Evolutionary conservation across 2,113 vertebrate genomes (phyloP), one percentile per base, ranked within the genome.

Genomic region (Hippolais icterina): DNA sequence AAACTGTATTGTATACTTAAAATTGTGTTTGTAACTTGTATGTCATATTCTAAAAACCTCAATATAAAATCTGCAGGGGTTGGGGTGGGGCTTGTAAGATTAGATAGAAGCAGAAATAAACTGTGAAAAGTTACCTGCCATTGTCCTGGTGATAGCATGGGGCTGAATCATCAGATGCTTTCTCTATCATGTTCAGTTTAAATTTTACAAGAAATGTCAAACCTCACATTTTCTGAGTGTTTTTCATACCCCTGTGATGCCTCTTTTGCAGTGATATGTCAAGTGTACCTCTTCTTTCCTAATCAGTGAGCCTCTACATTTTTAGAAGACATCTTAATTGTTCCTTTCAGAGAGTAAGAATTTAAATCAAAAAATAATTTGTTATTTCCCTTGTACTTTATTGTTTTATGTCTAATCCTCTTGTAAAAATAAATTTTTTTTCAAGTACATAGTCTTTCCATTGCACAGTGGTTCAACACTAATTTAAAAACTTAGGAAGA

Each of bases 361-460:
- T 72, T 95, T 53, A 63, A 91, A 81, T 2, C 8, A 61, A 37
- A 71, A 44, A 41, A 39, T n/a, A 29, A 33, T 27, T 12, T 84
- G 24, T 84, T 84, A 69, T 6, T 95, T 74, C 28, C 46, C 53
- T 74, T 74, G 35, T 94, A 56, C 6, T 2, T 52, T 81, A 12
- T 44, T 93, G 78, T 74, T 93, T 68, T 71, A 54, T 56, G 42
- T 44, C 19, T 66, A 33, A 57, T 78, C 37, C 18, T 88, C 27
- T 54, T 81, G 64, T 92, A 74, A 77, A 69, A 96, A 96, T 92
- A 95, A 96, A 92, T 50, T 70, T 63, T 86, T 69, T 39, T 42
- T 23, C 21, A 80, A 83, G 31, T 74, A 35, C 10, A 4, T n/a
- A 53, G 74, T 94, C 53, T 80, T 82, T 89, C 28, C 28, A 15